Evolutionary conservation across 2,888 invertebrate genomes (phyloP), one percentile per base, ranked within the genome.

Genomic region (Monoplex corrugatus): DNA sequence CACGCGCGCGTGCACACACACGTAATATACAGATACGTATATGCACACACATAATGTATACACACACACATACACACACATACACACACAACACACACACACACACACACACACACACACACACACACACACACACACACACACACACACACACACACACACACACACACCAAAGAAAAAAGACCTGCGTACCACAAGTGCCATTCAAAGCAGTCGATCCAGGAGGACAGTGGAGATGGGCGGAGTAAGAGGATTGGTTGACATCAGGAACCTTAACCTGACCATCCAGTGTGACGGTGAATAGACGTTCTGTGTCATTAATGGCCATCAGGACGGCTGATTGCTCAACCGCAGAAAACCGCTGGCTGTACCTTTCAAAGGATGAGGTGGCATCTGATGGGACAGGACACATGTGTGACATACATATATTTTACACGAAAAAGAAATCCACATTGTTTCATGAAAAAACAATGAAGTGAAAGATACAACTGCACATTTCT

Each of bases 221-320:
- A 1, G 68, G n/a, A 8, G 83, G 44, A 35, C 83, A 83, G 8
- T 13, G 35, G 3, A 83, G 16, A 23, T 19, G 13, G 19, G 83
- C 50, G 1, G 45, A 32, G 35, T 83, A 83, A 10, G 83, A 83
- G 32, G 83, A 8, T 50, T 2, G 19, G 19, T 2, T 83, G 50
- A 83, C 50, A n/a, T 83, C 83, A 45, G 83, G 83, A 2, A 19
- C 32, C 50, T 50, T n/a, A 50, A 28, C 28, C 13, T n/a, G 32
- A 32, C 35, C 43, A 50, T 32, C 50, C 19, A 50, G 10, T 2
- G 45, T 45, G 50, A 83, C 50, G 50, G 83, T 83, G 50, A 83
- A 83, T 8, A 83, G 83, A 16, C 35, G 40, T 38, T 83, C 32
- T 1, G 83, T 83, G 83, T 83, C 83, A 23, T 83, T 83, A 19